Evolutionary conservation across 92 coral and sea anemone genomes (phyloP).

Genomic region (Hydrozoanthus gracilis): DNA sequence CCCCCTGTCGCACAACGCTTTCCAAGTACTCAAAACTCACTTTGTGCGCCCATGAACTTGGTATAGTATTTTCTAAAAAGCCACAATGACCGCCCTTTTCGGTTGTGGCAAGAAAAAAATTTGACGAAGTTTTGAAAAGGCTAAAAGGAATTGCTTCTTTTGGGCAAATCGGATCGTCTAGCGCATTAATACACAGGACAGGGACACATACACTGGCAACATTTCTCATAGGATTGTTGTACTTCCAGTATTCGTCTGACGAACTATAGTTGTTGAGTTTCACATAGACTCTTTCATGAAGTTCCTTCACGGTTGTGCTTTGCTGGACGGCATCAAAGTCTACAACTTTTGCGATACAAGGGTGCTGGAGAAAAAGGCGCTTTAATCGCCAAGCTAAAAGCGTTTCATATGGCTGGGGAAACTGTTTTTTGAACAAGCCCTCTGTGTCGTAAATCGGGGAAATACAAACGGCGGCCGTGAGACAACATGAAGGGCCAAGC

Average conservation of each 20-base stretch:
- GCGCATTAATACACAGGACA: conserved; percentile 88
- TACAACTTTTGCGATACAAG: conserved; percentile 78
- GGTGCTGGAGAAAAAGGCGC: conserved; percentile 75
- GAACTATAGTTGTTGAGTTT: conserved; percentile 80
- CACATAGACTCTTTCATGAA: conserved; percentile 88
- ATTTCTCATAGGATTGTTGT: conserved; percentile 88
- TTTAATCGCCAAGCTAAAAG: conserved; percentile 83
- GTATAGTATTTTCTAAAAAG: conserved; percentile 80
- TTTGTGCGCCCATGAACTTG: conserved; percentile 86
- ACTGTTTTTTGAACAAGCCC: conserved; percentile 64
- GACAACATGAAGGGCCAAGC: conserved; percentile 55
- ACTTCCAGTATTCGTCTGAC: conserved; percentile 79
- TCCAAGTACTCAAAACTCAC: conserved; percentile 85
- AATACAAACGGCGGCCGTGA: conserved; percentile 87
- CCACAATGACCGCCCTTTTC: conserved; percentile 98
- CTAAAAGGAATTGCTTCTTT: conserved; percentile 92
- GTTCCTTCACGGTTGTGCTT: conserved; percentile 79
- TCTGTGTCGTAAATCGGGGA: conserved; percentile 95
- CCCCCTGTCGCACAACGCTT: conserved; percentile 67
- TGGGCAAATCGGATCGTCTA: conserved; percentile 92
- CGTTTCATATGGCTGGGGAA: conserved; percentile 89
- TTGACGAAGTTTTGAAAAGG: conserved; percentile 94
- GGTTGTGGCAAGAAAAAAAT: conserved; percentile 87
- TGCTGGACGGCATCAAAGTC: conserved; percentile 78
- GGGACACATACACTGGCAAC: conserved; percentile 85